Evolutionary conservation across 2,113 vertebrate genomes (phyloP), one percentile per base, ranked within the genome.

Genomic region (Neoarius graeffei): DNA sequence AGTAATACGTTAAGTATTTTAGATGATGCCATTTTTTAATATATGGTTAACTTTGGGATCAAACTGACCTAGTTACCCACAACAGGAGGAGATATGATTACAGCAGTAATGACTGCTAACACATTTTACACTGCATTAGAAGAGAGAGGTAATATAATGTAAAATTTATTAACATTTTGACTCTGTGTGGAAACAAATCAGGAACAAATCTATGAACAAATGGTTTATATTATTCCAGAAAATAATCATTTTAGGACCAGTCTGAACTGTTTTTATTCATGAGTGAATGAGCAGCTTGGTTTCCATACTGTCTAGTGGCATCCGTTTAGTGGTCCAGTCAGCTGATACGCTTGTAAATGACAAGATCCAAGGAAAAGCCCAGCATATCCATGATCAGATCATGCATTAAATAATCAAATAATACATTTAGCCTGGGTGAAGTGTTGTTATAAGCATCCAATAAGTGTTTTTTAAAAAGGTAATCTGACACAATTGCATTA

Each of bases 271-370:
- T 76, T 56, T 54, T 79, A 81, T 57, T 81, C 3, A 19, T 27
- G 54, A 81, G 15, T 81, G 15, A 81, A 56, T 81, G 50, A 79
- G 54, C 77, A 81, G 54, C 77, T 57, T 57, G 77, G 77, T 81
- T 57, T 81, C 77, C 54, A 57, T 81, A 81, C 54, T 57, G n/a
- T 57, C n/a, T 0, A 81, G 50, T 14, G n/a, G 25, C 76, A 6
- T 56, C 76, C 14, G 14, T 14, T 57, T 57, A 27, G 13, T 4
- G 19, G 77, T 19, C n/a, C 77, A 81, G 7, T 59, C 17, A 59
- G 56, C 56, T 35, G 15, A 56, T 7, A 27, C 2, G 25, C 52
- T 25, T 80, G 50, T 56, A 8, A 81, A 81, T 11, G 79, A 7
- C 15, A 20, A 59, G n/a, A 81, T 19, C 17, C 27, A 30, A 19